These are phyloP conservation scores for Lasius fuliginosus DNA, from an alignment of 2,888 invertebrate genomes.

Conservation along the genomic window DNA sequence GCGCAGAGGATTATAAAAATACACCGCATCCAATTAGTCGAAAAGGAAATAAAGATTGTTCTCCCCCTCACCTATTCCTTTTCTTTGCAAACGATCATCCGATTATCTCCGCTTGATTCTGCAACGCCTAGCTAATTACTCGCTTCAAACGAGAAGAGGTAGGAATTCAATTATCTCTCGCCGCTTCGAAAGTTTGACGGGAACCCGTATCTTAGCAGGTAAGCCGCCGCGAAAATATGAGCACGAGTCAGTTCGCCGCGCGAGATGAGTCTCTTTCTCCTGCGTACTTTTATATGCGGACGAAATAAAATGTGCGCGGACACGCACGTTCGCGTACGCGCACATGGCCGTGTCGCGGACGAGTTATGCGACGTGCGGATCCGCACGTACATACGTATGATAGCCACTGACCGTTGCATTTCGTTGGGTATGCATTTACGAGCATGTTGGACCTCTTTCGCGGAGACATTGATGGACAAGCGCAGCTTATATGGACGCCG, in stretches of 20 bases:
- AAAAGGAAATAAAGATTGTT: constrained; percentile 50
- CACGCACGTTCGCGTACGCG: constrained; percentile 26
- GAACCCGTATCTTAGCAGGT: constrained; percentile 23
- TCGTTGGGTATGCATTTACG: constrained; percentile 82
- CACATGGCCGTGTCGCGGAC: constrained; percentile 42
- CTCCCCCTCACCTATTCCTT: background rate
- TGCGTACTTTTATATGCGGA: constrained; percentile 46
- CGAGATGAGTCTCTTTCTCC: constrained; percentile 2
- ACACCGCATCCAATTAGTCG: constrained; percentile 49
- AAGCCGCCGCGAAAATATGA: constrained; percentile 62
- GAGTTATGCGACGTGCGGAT: constrained; percentile 73
- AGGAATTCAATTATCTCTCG: constrained; percentile 52
- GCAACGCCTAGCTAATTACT: constrained; percentile 54
- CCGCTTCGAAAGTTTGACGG: constrained; percentile 51
- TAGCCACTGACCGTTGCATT: constrained; percentile 82
- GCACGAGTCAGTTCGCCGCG: constrained; percentile 42
- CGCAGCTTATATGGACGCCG: constrained; percentile 83
- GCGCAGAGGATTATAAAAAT: constrained; percentile 27
- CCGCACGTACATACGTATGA: constrained; percentile 79
- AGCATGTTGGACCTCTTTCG: constrained; percentile 80
- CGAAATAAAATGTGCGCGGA: constrained; percentile 63
- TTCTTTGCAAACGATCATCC: constrained; percentile 42
- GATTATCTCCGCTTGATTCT: constrained; percentile 49
- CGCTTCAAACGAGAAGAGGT: constrained; percentile 52
- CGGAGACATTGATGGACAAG: constrained; percentile 86